Base-by-base conservation (phyloP, 2,888 invertebrate species). In the Callinectes sapidus region DNA sequence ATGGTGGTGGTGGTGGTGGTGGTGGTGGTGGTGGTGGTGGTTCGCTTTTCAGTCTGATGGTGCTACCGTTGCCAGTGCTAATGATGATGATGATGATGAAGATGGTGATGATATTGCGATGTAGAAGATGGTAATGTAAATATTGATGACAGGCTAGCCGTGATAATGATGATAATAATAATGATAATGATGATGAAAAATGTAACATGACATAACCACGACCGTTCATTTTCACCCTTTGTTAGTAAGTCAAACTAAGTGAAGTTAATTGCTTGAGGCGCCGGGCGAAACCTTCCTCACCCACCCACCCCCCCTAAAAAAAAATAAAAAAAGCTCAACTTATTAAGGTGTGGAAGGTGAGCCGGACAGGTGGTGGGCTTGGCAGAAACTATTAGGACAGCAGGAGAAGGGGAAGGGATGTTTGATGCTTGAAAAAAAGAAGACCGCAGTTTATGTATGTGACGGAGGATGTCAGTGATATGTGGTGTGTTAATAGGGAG, bases 391-490 rank as follows among this genome's bases (percentile, higher is more conserved):
- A n/a, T n/a, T 71, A 71, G 18, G 71, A n/a, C 71, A n/a, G 23
- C 8, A 71, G 23, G 5, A 61, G 16, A 61, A 23, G 23, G 2
- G 71, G 28, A 1, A 23, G 71, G 71, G 28, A 71, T 71, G 71
- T 23, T 71, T n/a, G n/a, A n/a, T 10, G 71, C 23, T 16, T 23
- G 23, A 23, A 71, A 71, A n/a, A 71, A 66, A 23, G n/a, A 8
- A 71, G 28, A 10, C 23, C 8, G 2, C 71, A 71, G 71, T n/a
- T 71, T 71, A 71, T 71, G 28, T n/a, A 71, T 2, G 61, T 61
- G 61, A 61, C 61, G 61, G 61, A 18, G 71, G 71, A 71, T 71
- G 71, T 71, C 71, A 71, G 71, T 71, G 71, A 71, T 71, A 71
- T 71, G 71, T 23, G 16, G 71, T 71, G 71, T n/a, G 71, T 23